Base-by-base conservation (phyloP, 2,797 vertebrate species). In the Clarias pachynema region DNA sequence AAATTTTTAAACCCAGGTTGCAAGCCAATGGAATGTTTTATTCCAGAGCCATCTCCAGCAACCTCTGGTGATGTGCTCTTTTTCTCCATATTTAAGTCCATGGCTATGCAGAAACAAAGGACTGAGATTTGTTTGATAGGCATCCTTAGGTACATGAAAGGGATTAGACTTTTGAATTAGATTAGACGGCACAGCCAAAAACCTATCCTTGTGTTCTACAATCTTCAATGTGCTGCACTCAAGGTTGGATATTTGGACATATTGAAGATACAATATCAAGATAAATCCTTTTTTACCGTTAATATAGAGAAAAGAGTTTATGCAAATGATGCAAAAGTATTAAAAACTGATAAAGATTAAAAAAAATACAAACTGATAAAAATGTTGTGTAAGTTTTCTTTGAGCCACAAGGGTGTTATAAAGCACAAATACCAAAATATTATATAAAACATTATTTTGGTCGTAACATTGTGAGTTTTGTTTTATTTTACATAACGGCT, bases 81-180 rank as follows among this genome's bases (percentile, higher is more conserved):
- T 89, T 87, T 87, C 80, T 77, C 62, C 59, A 0, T n/a, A 34
- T 66, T 81, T 63, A 57, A 84, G 73, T 81, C 65, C 57, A n/a
- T 44, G 80, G 70, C 82, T 83, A 69, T 75, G 65, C 66, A 24
- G 60, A 72, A 75, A 69, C 89, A 88, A 88, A 90, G 79, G 80
- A 22, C 53, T 84, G 73, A 85, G 74, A 85, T 91, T 86, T 86
- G 88, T 83, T 81, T 85, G 77, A 91, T 85, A 89, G 90, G 87
- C 80, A 85, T 82, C 84, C 83, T 86, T 75, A 72, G 86, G 86
- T 86, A 81, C 87, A 91, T 90, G 87, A 80, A 69, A 72, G 84
- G 79, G 86, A 89, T 92, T 91, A 92, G 84, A 85, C 79, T 53
- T 91, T 93, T 80, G 91, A 20, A 91, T 93, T 89, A 89, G 87